Base-by-base conservation (phyloP, 2,113 vertebrate genomes). In the Percopsis transmontana region DNA sequence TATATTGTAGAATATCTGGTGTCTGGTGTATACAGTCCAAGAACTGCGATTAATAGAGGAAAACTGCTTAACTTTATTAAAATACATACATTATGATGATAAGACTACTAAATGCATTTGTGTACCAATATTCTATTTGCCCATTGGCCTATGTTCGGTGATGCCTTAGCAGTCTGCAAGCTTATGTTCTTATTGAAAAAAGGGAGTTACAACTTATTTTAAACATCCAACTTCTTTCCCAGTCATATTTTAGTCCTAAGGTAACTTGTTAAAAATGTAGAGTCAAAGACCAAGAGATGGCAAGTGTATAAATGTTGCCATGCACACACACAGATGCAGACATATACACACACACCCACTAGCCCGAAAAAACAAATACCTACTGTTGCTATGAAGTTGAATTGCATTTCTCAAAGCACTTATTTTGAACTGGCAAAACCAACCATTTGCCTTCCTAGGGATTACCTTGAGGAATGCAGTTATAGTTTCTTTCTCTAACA, bases 381-480 rank as follows among this genome's bases (percentile, higher is more conserved):
- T 81, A 86, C 91, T 88, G 88, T 94, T 93, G 93, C 94, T 97
- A 82, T 92, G 94, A 96, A 96, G 95, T 93, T 96, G 94, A 96
- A 95, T 96, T 94, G 94, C 94, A 95, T 93, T 88, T 93, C 95
- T 97, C 93, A 96, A 94, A 97, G 94, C 93, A 90, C 88, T 95
- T 94, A 84, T 78, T 85, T 95, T 91, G 83, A 89, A 92, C 88
- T 88, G 91, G 92, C 91, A 90, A 94, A 94, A 81, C 80, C 89
- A 64, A 86, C 89, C 91, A 84, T 88, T 90, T 91, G 82, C 91
- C 93, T 96, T 97, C 96, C 93, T 74, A 93, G 93, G 94, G 95
- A 97, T 98, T 97, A 96, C 94, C 95, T 91, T 88, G 90, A 95
- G 94, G 95, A 96, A 93, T 94, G 94, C 95, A 96, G 96, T 96